Evolutionary conservation across 2,113 vertebrate genomes (phyloP).

Genomic region (Todiramphus saurophagus): DNA sequence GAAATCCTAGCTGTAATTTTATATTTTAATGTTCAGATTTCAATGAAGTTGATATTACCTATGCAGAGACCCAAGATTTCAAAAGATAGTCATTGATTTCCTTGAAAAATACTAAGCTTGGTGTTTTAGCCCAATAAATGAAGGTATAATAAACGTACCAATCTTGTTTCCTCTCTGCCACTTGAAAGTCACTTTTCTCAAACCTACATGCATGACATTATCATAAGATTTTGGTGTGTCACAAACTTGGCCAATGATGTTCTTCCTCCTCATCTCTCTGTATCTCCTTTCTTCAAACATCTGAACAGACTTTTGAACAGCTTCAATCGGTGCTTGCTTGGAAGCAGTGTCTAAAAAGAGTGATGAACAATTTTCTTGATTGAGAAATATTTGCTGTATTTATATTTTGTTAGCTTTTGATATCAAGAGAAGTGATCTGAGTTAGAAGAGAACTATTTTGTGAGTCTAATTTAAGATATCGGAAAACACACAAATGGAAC

Average conservation of each 20-base stretch:
- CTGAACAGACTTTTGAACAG: slow-evolving; percentile 88
- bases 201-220: slow-evolving; percentile 96
- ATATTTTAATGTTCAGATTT: background rate
- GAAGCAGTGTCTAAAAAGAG: slow-evolving; percentile 81
- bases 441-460: background rate
- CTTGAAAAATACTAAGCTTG: background rate
- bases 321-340: slow-evolving; percentile 89
- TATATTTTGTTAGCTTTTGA: background rate
- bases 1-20: background rate
- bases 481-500: background rate
- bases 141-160: slow-evolving; percentile 74
- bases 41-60: background rate
- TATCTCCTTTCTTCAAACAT: slow-evolving; percentile 92
- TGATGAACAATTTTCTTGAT: background rate
- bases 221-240: slow-evolving; percentile 95
- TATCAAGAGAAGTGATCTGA: background rate
- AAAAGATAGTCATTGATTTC: background rate
- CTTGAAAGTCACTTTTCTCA: slow-evolving; percentile 98
- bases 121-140: background rate
- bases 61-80: background rate
- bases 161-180: slow-evolving; percentile 99
- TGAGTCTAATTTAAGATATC: background rate
- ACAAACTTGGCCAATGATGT: slow-evolving; percentile 98
- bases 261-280: slow-evolving; percentile 89
- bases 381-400: background rate